phyloP scores from a whole-genome alignment of 2,113 vertebrate genomes.

The Gnathonemus echidnorhynchus region DNA sequence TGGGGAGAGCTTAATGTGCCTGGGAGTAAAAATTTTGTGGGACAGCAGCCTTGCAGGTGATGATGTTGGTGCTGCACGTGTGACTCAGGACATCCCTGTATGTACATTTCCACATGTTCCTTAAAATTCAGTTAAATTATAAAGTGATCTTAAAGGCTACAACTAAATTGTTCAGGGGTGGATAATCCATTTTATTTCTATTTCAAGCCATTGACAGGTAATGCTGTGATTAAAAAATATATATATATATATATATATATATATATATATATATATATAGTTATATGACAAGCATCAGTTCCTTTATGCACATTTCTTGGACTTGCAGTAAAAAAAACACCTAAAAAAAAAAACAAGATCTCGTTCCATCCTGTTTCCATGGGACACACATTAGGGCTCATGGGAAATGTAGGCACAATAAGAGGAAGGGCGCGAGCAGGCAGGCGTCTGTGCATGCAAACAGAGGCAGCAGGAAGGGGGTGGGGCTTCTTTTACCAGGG shows the following conservation, averaged over 20 bases:
- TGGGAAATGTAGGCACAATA: slow-evolving; percentile 5
- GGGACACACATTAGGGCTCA: not conserved
- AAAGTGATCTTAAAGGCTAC: not conserved
- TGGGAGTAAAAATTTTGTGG: not conserved
- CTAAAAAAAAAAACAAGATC: not conserved
- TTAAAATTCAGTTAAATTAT: not conserved
- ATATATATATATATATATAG: not conserved
- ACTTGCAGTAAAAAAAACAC: not conserved
- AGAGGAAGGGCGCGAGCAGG: not conserved
- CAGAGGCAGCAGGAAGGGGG: not conserved
- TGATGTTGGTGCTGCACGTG: not conserved
- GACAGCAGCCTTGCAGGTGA: not conserved
- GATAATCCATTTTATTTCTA: not conserved
- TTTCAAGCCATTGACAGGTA: not conserved
- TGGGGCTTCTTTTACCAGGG: not conserved
- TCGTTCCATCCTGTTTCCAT: not conserved
- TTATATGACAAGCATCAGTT: not conserved
- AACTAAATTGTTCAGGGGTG: not conserved
- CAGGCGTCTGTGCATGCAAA: not conserved
- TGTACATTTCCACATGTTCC: not conserved
- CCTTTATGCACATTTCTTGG: not conserved
- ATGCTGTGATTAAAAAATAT: not conserved
- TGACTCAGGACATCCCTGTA: not conserved
- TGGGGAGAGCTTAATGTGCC: not conserved
- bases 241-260: too few relatives aligned